A percentile compares a stretch with the other conserved stretches of the same genome.
phyloP scores from a whole-genome alignment of 2,888 invertebrate genomes.

The Catocala fraxini region DNA sequence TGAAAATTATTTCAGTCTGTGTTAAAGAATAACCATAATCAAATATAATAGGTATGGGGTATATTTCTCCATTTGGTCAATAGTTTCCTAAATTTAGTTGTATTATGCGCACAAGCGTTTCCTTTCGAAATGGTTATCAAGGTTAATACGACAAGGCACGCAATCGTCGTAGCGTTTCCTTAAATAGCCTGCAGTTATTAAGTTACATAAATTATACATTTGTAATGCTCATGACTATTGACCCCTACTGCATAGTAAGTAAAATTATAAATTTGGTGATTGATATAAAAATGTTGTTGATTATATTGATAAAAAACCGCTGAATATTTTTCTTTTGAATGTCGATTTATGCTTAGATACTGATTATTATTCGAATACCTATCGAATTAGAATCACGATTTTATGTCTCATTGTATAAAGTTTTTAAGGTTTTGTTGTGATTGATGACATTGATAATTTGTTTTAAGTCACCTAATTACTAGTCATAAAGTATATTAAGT shows the following conservation, averaged over 20 bases:
- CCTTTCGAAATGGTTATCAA: conserved; percentile 25
- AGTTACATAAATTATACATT: neutral
- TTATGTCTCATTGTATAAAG: too few relatives aligned
- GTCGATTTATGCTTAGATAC: too few relatives aligned
- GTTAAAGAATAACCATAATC: conserved; percentile 3
- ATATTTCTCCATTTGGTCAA: conserved; percentile 23
- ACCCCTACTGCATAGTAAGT: neutral
- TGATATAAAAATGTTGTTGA: too few relatives aligned
- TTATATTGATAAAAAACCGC: too few relatives aligned
- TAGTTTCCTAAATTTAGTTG: conserved; percentile 20
- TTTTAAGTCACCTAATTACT: too few relatives aligned
- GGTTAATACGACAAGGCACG: conserved; percentile 41
- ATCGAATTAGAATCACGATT: too few relatives aligned
- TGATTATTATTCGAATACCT: too few relatives aligned
- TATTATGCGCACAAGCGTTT: conserved; percentile 25
- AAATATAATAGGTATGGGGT: conserved; percentile 7
- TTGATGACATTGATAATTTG: too few relatives aligned
- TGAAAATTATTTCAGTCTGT: neutral
- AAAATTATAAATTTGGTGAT: neutral
- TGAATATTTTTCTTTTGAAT: too few relatives aligned
- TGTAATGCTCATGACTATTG: neutral
- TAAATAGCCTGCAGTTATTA: neutral
- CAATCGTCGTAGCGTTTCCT: conserved; percentile 22
- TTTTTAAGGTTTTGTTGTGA: too few relatives aligned
- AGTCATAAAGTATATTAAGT: too few relatives aligned